Evolutionary conservation across 2,888 invertebrate genomes (phyloP).

Genomic region (Sepioteuthis lessoniana): DNA sequence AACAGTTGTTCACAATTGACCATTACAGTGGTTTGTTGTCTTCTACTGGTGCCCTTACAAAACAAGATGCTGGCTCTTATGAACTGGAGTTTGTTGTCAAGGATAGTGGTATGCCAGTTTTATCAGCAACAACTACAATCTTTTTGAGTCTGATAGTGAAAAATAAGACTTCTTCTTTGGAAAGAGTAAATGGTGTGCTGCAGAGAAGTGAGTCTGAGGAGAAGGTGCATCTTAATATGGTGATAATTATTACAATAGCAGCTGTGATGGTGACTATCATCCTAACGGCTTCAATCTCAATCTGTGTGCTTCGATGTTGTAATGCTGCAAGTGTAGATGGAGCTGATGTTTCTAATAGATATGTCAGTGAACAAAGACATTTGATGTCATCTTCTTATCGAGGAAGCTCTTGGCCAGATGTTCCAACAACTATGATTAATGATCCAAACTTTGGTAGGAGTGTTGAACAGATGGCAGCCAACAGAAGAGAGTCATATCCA

Average conservation of each 20-base stretch:
- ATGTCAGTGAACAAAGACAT: constrained; percentile 14
- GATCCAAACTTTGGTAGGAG: not conserved
- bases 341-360: constrained; percentile 14
- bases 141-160: not conserved
- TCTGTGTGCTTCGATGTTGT: not conserved
- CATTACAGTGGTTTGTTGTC: constrained; percentile 33
- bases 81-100: constrained; percentile 12
- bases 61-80: constrained; percentile 1
- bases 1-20: constrained; percentile 12
- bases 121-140: not conserved
- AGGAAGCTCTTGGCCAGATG: constrained; percentile 8
- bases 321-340: constrained; percentile 33
- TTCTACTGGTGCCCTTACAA: constrained; percentile 33
- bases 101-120: not conserved
- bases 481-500: not conserved
- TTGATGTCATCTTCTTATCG: constrained; percentile 1
- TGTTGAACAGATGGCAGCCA: not conserved
- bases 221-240: constrained; percentile 3
- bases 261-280: not conserved
- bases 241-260: not conserved
- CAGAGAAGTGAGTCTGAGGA: not conserved
- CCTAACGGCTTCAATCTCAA: not conserved
- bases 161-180: not conserved
- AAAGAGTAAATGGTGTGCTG: not conserved
- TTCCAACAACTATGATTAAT: constrained; percentile 11